Percentiles rank a stretch among this genome's conserved stretches.
Evolutionary conservation across 2,888 invertebrate genomes (phyloP).

Genomic region (Coelinius sp.): DNA sequence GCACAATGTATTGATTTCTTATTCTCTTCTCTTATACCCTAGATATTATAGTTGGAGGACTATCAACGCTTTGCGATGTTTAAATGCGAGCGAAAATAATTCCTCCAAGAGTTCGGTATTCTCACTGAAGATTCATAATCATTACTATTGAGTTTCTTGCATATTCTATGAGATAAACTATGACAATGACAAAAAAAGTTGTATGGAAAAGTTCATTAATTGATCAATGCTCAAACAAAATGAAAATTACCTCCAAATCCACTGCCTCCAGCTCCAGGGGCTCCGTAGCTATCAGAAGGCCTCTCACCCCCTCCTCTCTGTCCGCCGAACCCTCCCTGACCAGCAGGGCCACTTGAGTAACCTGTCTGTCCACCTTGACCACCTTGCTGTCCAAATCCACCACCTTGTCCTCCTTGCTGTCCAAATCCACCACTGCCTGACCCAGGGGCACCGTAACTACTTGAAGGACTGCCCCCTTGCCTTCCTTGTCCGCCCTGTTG

Average conservation of each 20-base stretch:
- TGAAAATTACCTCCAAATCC: slow-evolving; percentile 42
- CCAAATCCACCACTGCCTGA: slow-evolving; percentile 46
- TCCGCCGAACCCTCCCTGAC: slow-evolving; percentile 46
- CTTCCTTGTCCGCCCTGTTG: slow-evolving; percentile 44
- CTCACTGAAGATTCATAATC: too few relatives aligned
- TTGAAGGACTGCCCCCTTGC: slow-evolving; percentile 44
- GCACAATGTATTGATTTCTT: too few relatives aligned
- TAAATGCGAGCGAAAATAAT: too few relatives aligned
- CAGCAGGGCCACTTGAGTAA: slow-evolving; percentile 50
- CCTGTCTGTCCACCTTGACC: slow-evolving; percentile 47
- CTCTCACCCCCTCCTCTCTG: slow-evolving; percentile 50
- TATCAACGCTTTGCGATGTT: too few relatives aligned
- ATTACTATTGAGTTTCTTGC: too few relatives aligned
- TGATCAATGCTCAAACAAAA: neutral
- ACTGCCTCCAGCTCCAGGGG: slow-evolving; percentile 46
- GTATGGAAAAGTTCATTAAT: neutral
- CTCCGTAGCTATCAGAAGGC: slow-evolving; percentile 51
- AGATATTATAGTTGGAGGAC: too few relatives aligned
- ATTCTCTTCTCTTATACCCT: too few relatives aligned
- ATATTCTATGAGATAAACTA: too few relatives aligned
- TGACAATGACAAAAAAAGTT: neutral
- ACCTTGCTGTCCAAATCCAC: slow-evolving; percentile 43
- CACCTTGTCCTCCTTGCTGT: slow-evolving; percentile 38
- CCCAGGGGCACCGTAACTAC: slow-evolving; percentile 51
- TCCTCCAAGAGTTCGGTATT: too few relatives aligned